Evolutionary conservation across 2,888 invertebrate genomes (phyloP), one percentile per base, ranked within the genome.

Genomic region (Proisotoma minuta): DNA sequence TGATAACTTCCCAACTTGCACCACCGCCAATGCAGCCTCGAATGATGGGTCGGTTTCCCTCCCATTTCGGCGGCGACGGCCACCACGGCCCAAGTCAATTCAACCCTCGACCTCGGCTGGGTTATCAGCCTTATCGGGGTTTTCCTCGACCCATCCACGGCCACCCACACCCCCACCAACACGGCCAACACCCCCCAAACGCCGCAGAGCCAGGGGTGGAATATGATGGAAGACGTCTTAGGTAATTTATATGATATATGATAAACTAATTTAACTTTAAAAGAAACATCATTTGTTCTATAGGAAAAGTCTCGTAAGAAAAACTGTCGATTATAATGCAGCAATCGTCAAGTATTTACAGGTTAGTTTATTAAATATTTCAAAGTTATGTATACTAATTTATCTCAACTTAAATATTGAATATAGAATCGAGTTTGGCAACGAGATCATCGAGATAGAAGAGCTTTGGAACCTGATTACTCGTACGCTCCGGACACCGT

Each of bases 301-400:
- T n/a, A n/a, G n/a, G n/a, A 97, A 97, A 81, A 93, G 95, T 73
- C 92, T 96, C 69, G 94, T 96, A 87, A 84, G 97, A 74, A 96
- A 96, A 82, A 98, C 97, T 29, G 95, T 98, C 59, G 98, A 98
- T 81, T 97, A 97, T 79, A 97, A 97, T 83, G 88, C 95, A 22
- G 87, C 97, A 39, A 89, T 97, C 75, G 89, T 96, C 66, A 90
- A 89, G 78, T 89, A 89, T 75, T 79, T 98, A 75, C 92, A 97
- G 84, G 90, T 89, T 79, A 78, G 77, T 76, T 34, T 34, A 8
- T 34, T 34, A 34, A 15, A 8, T 34, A 34, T 10, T 34, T 34
- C 15, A 15, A 10, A 15, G 34, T 8, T 34, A 34, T 34, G 8
- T 34, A 10, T 10, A 34, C 8, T 34, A 34, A 34, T n/a, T n/a